Evolutionary conservation across 2,797 vertebrate species (phyloP).

Genomic region (Gephyroberyx darwinii): DNA sequence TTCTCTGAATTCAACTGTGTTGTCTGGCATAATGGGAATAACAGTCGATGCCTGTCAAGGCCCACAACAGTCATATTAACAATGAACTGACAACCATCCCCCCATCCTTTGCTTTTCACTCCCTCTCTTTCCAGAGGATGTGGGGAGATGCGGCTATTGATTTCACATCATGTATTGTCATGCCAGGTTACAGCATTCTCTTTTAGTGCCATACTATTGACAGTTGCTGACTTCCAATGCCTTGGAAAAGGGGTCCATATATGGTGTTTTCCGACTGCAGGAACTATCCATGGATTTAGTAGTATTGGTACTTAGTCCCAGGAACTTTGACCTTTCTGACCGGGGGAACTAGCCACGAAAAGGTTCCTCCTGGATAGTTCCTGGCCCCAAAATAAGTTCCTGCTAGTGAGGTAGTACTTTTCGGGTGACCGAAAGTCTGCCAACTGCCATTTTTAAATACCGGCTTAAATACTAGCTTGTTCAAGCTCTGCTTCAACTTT

Average conservation of each 20-base stretch:
- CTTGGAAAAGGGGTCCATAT: conserved; percentile 23
- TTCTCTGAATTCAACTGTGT: conserved; percentile 53
- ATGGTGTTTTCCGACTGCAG: too few species aligned
- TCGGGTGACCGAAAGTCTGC: too few species aligned
- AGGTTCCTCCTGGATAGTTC: too few species aligned
- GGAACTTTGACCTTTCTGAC: too few species aligned
- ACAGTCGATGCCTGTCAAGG: conserved; percentile 57
- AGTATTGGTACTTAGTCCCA: too few species aligned
- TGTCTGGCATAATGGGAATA: conserved; percentile 41
- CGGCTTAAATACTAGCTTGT: too few species aligned
- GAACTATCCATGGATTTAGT: too few species aligned
- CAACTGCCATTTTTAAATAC: too few species aligned
- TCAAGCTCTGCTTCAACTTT: too few species aligned
- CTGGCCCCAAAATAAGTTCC: too few species aligned
- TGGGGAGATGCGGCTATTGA: conserved; percentile 63
- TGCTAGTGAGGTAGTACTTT: too few species aligned
- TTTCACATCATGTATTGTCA: conserved; percentile 73
- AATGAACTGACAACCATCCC: conserved; percentile 43
- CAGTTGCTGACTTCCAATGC: conserved; percentile 40
- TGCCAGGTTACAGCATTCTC: conserved; percentile 67
- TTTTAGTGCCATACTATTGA: conserved; percentile 46
- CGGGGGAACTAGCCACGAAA: too few species aligned
- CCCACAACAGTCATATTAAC: conserved; percentile 62
- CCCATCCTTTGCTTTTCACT: conserved; percentile 19
- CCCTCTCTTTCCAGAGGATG: conserved; percentile 49